Conservation (phyloP, 2,113 vertebrate species). For the Diadophis punctatus region DNA sequence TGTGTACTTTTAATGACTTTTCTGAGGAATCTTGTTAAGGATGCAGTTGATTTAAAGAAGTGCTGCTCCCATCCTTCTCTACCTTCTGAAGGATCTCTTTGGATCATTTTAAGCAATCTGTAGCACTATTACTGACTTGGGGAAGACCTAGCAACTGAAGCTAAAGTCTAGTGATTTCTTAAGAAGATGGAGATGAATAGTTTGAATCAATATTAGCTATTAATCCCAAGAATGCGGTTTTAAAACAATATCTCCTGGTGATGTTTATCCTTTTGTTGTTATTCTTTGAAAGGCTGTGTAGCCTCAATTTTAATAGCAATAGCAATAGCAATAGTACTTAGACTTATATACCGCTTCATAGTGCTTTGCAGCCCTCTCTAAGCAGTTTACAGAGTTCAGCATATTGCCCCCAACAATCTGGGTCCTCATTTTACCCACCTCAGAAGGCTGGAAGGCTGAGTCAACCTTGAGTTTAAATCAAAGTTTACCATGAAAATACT, state of each 20-base stretch:
- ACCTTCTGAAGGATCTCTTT: neutral
- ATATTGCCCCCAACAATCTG: no score
- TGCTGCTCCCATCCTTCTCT: neutral
- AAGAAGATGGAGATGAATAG: neutral
- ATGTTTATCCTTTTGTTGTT: neutral
- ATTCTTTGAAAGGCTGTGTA: neutral
- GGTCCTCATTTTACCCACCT: no score
- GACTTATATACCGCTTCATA: no score
- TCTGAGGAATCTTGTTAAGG: neutral
- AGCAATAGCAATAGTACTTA: no score
- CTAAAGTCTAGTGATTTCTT: neutral
- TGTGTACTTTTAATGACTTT: neutral
- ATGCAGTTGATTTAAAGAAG: neutral
- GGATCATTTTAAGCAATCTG: neutral
- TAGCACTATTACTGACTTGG: neutral
- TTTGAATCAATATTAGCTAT: neutral
- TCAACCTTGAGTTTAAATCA: no score
- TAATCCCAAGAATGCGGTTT: neutral
- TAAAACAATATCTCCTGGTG: neutral
- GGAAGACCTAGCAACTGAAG: neutral
- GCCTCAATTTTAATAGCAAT: neutral
- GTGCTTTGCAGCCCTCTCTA: no score
- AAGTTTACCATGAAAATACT: neutral
- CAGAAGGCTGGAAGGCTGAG: no score
- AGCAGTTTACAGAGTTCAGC: no score